Percentiles rank a stretch among this genome's conserved stretches.
Conservation (phyloP, 2,888 invertebrate genomes). For the Oscheius sp. region DNA sequence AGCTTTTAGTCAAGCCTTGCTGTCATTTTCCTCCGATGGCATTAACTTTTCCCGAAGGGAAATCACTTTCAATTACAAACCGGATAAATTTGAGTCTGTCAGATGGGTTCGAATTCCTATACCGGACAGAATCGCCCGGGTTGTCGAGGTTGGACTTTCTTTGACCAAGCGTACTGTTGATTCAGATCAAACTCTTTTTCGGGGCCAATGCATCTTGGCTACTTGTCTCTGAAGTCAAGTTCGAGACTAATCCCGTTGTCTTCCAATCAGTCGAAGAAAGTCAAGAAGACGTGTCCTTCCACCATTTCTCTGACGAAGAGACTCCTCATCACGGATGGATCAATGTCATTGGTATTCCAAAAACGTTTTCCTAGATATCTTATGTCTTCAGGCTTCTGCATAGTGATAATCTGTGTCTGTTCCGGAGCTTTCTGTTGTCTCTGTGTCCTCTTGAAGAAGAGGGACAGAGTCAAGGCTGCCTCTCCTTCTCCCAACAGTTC, state of each 20-base stretch:
- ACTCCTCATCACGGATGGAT: too few species aligned
- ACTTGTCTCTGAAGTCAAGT: slow-evolving; percentile 65
- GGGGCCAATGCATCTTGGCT: slow-evolving; percentile 61
- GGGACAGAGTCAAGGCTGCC: slow-evolving; percentile 55
- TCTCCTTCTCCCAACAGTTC: slow-evolving; percentile 50
- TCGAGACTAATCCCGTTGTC: slow-evolving; percentile 55
- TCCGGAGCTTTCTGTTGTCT: slow-evolving; percentile 12
- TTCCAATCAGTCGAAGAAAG: slow-evolving; percentile 43
- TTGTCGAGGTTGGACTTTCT: slow-evolving; percentile 80
- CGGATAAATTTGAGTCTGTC: slow-evolving; percentile 75
- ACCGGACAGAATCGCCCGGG: slow-evolving; percentile 84
- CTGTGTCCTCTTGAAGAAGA: slow-evolving; percentile 40
- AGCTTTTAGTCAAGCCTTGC: slow-evolving; percentile 47
- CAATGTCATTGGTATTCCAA: too few species aligned
- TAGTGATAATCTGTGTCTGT: slow-evolving; percentile 39
- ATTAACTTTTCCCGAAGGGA: slow-evolving; percentile 50
- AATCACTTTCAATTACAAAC: slow-evolving; percentile 51
- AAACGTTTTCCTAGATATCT: slow-evolving; percentile 17
- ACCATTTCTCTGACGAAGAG: too few species aligned
- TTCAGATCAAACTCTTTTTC: slow-evolving; percentile 56
- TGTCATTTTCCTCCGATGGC: slow-evolving; percentile 52
- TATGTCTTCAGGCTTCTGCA: slow-evolving; percentile 40
- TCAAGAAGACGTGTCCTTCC: slow-evolving; percentile 25
- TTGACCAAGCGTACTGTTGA: not conserved
- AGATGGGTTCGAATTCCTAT: slow-evolving; percentile 86